phyloP scores from a whole-genome alignment of 92 coral and sea anemone genomes.

The Bergia puertoricense region DNA sequence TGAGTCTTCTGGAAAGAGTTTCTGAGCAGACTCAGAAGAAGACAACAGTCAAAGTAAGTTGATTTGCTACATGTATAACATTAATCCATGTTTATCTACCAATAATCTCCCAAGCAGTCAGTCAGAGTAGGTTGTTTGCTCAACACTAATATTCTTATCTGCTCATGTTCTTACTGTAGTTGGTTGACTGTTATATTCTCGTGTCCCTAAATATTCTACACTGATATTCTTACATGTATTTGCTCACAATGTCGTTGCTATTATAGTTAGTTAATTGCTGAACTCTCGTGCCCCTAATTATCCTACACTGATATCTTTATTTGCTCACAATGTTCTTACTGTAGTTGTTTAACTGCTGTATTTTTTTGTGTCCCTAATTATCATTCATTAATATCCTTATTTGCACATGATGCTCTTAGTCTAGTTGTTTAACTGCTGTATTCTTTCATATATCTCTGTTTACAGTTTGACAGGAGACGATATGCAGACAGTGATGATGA shows the following conservation, averaged over 20 bases:
- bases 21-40: constrained; percentile 85
- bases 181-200: no score
- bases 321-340: no score
- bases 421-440: background rate
- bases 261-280: no score
- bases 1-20: constrained; percentile 80
- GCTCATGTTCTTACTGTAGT: background rate
- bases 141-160: background rate
- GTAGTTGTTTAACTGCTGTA: no score
- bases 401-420: background rate
- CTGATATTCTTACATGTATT: no score
- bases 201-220: no score
- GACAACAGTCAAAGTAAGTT: constrained; percentile 82
- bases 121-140: no score
- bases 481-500: constrained; percentile 86
- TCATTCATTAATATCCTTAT: background rate
- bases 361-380: no score
- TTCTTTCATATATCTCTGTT: background rate
- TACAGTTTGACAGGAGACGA: constrained; percentile 87
- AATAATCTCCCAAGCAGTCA: background rate
- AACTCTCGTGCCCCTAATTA: no score
- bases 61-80: no score
- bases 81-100: background rate
- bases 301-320: no score
- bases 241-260: no score